Conservation (phyloP, 2,888 invertebrate genomes). For the Neoascia interrupta region DNA sequence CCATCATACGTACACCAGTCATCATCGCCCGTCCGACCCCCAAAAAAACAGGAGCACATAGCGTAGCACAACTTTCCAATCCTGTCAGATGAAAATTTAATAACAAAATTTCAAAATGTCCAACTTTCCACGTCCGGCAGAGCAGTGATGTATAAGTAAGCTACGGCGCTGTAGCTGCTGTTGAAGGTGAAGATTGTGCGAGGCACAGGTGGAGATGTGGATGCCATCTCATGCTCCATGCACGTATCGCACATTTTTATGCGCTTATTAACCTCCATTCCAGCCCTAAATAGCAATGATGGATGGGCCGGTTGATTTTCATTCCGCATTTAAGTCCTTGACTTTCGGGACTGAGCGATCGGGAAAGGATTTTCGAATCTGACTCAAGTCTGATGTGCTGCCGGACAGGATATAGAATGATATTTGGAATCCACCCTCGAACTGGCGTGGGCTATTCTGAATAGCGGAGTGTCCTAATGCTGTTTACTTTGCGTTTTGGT, state of each 20-base stretch:
- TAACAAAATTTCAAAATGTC: conserved; percentile 72
- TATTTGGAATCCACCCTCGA: conserved; percentile 29
- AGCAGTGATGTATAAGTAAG: background rate
- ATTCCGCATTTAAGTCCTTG: conserved; percentile 26
- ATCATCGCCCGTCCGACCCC: conserved; percentile 14
- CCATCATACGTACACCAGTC: conserved; percentile 30
- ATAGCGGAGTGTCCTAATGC: conserved; percentile 66
- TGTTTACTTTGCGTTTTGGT: conserved; percentile 68
- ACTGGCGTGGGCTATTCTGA: background rate
- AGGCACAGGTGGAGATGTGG: conserved; percentile 31
- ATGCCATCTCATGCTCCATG: conserved; percentile 1
- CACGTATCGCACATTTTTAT: conserved; percentile 20
- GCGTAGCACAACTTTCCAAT: conserved; percentile 50
- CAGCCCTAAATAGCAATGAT: conserved; percentile 46
- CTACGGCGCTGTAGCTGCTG: conserved; percentile 13
- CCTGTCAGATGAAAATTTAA: conserved; percentile 72
- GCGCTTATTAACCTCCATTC: conserved; percentile 58
- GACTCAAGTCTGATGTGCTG: conserved; percentile 14
- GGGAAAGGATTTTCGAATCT: conserved; percentile 22
- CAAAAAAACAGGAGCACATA: conserved; percentile 6
- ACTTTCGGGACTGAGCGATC: background rate
- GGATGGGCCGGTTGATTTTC: conserved; percentile 58
- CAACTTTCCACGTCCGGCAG: conserved; percentile 63
- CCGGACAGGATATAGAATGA: conserved; percentile 35
- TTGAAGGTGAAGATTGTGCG: conserved; percentile 42